Conservation (phyloP, 23 tunicate genomes). For the Halocynthia roretzi region DNA sequence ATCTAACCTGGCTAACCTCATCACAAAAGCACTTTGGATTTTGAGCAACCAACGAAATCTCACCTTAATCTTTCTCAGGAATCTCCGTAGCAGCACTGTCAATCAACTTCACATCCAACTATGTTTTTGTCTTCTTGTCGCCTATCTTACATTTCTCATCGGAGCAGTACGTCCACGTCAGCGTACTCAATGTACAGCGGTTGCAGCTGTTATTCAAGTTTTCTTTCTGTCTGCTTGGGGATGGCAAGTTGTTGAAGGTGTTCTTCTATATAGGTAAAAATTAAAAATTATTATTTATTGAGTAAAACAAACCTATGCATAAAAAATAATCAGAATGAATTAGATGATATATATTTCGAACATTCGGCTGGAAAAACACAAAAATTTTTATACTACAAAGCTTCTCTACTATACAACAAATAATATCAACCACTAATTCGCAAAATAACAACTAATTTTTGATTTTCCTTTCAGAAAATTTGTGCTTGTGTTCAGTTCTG, state of each 20-base stretch:
- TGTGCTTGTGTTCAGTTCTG: neutral
- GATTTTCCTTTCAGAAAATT: neutral
- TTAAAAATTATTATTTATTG: neutral
- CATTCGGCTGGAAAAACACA: too few relatives aligned
- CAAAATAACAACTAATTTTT: neutral
- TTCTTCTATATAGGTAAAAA: neutral
- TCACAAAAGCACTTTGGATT: neutral
- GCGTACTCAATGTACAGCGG: neutral
- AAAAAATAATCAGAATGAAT: too few relatives aligned
- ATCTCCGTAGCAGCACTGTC: neutral
- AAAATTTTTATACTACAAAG: too few relatives aligned
- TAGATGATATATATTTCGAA: too few relatives aligned
- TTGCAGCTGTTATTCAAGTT: neutral
- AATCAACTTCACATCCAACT: slow-evolving; percentile 3
- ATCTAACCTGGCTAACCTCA: too few relatives aligned
- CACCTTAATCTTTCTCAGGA: slow-evolving; percentile 1
- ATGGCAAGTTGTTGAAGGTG: neutral
- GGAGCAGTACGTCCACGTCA: slow-evolving; percentile 1
- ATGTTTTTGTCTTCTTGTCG: neutral
- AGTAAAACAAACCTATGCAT: too few relatives aligned
- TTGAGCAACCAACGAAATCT: neutral
- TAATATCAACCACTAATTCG: too few relatives aligned
- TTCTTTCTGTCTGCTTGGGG: slow-evolving; percentile 5
- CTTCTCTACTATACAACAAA: too few relatives aligned
- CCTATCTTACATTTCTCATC: slow-evolving; percentile 4